Percentiles rank a stretch among this genome's conserved stretches.
These are phyloP conservation scores for Periplaneta americana DNA, from an alignment of 1,140 invertebrate genomes.

Conservation along the genomic window DNA sequence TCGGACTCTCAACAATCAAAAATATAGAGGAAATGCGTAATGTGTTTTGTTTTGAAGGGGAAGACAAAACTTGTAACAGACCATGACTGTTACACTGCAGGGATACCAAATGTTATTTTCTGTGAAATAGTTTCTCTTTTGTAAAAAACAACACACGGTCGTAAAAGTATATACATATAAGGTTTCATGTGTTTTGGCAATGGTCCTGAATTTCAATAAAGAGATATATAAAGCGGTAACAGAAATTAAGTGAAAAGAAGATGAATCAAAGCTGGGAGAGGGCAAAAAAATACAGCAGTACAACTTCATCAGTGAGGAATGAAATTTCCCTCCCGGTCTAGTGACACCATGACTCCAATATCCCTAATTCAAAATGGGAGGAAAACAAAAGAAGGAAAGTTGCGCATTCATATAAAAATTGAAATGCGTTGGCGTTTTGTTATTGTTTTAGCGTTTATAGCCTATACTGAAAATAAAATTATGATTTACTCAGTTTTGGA, in stretches of 20 bases:
- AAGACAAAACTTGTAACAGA: not conserved
- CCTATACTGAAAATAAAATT: no score
- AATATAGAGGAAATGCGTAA: not conserved
- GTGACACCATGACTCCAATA: no score
- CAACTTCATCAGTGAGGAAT: not conserved
- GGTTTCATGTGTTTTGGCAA: not conserved
- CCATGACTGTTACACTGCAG: not conserved
- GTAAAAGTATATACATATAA: not conserved
- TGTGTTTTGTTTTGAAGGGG: not conserved
- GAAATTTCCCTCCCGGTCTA: no score
- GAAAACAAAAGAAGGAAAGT: no score
- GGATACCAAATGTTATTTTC: not conserved
- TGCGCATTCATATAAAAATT: no score
- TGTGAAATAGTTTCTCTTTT: not conserved
- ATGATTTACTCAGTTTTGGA: no score
- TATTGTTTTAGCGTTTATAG: no score
- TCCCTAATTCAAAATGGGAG: no score
- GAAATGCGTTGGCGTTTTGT: no score
- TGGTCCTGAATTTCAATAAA: not conserved
- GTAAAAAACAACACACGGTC: not conserved
- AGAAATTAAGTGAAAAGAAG: not conserved
- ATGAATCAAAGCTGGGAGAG: no score
- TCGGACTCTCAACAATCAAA: not conserved
- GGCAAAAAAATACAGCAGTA: not conserved
- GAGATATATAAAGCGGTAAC: not conserved